A percentile compares a stretch with the other conserved stretches of the same genome.
Evolutionary conservation across 2,888 invertebrate species (phyloP).

Genomic region (Melinaea marsaeus): DNA sequence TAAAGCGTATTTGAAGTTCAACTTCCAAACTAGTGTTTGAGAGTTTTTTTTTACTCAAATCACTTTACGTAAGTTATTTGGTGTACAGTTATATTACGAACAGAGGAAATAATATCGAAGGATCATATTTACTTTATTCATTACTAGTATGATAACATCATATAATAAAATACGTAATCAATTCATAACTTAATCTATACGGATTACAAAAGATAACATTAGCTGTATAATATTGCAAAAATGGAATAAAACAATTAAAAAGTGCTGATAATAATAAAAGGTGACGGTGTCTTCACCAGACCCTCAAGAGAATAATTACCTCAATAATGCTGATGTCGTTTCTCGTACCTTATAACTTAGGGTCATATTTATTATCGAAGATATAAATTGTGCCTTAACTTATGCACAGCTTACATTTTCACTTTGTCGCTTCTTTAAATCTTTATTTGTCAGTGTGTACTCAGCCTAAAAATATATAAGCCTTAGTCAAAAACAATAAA

Average conservation of each 20-base stretch:
- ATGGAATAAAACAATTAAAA: background rate
- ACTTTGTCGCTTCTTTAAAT: background rate
- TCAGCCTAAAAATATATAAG: no score
- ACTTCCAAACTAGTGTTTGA: no score
- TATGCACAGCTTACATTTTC: conserved; percentile 5
- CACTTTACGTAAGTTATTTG: no score
- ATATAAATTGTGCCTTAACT: conserved; percentile 15
- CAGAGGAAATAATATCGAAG: background rate
- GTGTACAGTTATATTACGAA: no score
- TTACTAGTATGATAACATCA: background rate
- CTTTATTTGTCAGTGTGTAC: background rate
- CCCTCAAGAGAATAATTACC: background rate
- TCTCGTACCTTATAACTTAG: conserved; percentile 2
- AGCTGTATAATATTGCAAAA: background rate
- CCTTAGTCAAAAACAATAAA: no score
- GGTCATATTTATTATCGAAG: conserved; percentile 14
- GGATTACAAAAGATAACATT: no score
- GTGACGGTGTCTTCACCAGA: background rate
- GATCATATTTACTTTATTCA: no score
- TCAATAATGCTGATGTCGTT: background rate
- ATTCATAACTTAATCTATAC: no score
- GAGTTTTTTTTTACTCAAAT: no score
- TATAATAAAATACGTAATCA: background rate
- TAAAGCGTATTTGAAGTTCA: no score
- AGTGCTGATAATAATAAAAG: background rate